Percentiles rank a stretch among this genome's conserved stretches.
phyloP scores from a whole-genome alignment of 2,888 invertebrate genomes.

The Carterocephalus palaemon region DNA sequence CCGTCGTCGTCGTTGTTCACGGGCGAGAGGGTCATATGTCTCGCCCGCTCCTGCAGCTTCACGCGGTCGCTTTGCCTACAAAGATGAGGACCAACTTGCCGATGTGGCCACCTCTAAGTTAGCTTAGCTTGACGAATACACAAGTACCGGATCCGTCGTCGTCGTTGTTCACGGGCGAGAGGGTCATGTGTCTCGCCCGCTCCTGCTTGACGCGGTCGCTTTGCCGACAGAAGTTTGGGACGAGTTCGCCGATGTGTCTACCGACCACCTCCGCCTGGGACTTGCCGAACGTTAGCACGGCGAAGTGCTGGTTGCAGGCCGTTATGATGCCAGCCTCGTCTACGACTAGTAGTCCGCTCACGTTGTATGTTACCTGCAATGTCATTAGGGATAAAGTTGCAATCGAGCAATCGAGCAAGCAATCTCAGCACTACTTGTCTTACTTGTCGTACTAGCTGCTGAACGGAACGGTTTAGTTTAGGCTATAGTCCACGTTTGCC shows the following conservation, averaged over 20 bases:
- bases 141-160: constrained; percentile 60
- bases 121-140: too few relatives aligned
- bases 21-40: constrained; percentile 77
- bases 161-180: constrained; percentile 77
- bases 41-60: constrained; percentile 56
- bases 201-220: constrained; percentile 68
- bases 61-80: too few relatives aligned
- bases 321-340: constrained; percentile 81
- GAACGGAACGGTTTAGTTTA: too few relatives aligned
- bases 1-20: constrained; percentile 73
- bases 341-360: constrained; percentile 82
- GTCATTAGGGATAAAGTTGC: too few relatives aligned
- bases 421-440: too few relatives aligned
- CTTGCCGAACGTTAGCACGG: constrained; percentile 82
- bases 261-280: constrained; percentile 79
- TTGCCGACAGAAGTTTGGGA: constrained; percentile 81
- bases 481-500: too few relatives aligned
- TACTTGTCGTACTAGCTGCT: too few relatives aligned
- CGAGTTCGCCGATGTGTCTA: constrained; percentile 75
- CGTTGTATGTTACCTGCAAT: constrained; percentile 78
- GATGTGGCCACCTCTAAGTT: too few relatives aligned
- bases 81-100: too few relatives aligned
- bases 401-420: too few relatives aligned
- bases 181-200: constrained; percentile 72
- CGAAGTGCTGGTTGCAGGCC: constrained; percentile 83